phyloP scores from a whole-genome alignment of 2,113 vertebrate species.

The Oceanodroma tethys region DNA sequence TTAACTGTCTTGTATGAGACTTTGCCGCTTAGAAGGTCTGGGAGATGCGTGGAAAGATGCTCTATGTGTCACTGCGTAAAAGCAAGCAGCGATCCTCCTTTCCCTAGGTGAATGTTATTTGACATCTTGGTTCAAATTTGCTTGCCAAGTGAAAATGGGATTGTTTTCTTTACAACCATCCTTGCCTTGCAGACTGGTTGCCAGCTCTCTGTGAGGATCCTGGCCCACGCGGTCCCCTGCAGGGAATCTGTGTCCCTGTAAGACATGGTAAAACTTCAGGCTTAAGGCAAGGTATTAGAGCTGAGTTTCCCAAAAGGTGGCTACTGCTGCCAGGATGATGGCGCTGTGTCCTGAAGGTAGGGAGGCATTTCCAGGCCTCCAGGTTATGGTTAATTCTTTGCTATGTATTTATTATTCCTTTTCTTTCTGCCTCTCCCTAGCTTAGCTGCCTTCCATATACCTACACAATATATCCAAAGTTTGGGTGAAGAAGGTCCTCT shows the following conservation, averaged over 20 bases:
- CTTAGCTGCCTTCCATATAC: background rate
- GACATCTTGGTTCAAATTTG: background rate
- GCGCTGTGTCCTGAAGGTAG: background rate
- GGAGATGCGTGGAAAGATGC: background rate
- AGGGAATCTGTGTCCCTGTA: background rate
- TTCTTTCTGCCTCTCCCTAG: background rate
- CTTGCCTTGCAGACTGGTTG: background rate
- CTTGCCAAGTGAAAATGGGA: background rate
- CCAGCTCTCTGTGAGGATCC: background rate
- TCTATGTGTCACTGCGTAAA: background rate
- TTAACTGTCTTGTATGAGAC: background rate
- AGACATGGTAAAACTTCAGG: background rate
- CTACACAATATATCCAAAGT: background rate
- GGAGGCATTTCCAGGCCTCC: background rate
- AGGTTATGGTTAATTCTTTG: background rate
- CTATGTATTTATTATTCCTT: background rate
- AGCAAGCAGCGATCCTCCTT: background rate
- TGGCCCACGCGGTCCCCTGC: background rate
- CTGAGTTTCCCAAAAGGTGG: background rate
- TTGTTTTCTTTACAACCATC: background rate
- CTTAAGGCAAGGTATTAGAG: background rate
- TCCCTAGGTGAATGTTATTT: background rate
- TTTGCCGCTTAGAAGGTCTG: background rate
- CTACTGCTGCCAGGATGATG: background rate
- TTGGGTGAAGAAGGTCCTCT: background rate